Evolutionary conservation across 1,140 invertebrate species (phyloP).

Genomic region (Parasteatoda tepidariorum): DNA sequence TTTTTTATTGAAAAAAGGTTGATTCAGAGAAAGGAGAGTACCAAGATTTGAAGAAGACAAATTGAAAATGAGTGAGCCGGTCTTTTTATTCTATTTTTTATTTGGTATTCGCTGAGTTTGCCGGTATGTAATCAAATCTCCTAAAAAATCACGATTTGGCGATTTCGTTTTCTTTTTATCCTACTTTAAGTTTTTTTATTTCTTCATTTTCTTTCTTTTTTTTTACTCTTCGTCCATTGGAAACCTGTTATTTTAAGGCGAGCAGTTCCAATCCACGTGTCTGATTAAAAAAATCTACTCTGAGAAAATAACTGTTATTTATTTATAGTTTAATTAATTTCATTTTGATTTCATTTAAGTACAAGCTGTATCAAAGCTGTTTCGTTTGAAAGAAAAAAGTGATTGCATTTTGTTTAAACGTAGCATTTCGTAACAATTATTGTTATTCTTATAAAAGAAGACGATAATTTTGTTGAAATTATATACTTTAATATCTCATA

Average conservation of each 20-base stretch:
- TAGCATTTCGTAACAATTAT: too few relatives aligned
- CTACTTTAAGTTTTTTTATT: neutral
- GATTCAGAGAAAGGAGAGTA: neutral
- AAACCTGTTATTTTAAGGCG: neutral
- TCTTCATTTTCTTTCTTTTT: too few relatives aligned
- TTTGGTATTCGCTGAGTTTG: neutral
- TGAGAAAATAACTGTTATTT: too few relatives aligned
- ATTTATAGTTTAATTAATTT: too few relatives aligned
- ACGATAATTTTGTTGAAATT: too few relatives aligned
- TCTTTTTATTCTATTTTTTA: neutral
- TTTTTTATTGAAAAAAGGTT: neutral
- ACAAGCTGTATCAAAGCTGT: too few relatives aligned
- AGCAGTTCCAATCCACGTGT: neutral
- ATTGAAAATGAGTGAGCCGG: neutral
- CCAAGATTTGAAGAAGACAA: neutral
- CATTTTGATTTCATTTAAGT: too few relatives aligned
- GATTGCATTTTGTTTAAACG: too few relatives aligned
- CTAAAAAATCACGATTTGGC: neutral
- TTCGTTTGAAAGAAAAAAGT: too few relatives aligned
- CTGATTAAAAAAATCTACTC: too few relatives aligned
- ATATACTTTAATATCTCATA: too few relatives aligned
- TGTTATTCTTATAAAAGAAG: too few relatives aligned
- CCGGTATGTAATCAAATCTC: neutral
- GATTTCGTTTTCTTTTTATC: neutral
- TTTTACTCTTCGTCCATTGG: neutral